Evolutionary conservation across 2,797 vertebrate genomes (phyloP).

Genomic region (Phoxinus dragarum): DNA sequence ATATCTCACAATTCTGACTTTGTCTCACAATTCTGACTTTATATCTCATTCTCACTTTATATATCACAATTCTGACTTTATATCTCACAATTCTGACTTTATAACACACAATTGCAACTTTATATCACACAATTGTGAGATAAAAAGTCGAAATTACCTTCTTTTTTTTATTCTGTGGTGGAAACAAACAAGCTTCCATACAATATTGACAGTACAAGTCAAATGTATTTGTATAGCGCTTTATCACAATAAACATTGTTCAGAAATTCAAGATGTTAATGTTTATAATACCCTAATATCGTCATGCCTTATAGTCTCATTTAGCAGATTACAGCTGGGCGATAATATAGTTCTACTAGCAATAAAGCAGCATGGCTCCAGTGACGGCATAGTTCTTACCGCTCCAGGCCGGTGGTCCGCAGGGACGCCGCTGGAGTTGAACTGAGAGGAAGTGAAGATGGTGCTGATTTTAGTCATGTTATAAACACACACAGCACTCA

Average conservation of each 20-base stretch:
- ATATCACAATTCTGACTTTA: no score
- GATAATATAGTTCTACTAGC: background rate
- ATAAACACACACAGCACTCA: conserved; percentile 78
- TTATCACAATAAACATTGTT: background rate
- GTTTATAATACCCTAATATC: background rate
- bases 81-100: no score
- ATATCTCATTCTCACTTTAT: no score
- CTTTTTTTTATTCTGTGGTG: no score
- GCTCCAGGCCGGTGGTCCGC: background rate
- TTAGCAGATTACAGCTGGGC: no score
- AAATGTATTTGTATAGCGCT: background rate
- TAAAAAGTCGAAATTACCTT: no score
- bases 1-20: no score
- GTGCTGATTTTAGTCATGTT: conserved; percentile 62
- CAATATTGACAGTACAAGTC: background rate
- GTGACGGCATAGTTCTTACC: conserved; percentile 56
- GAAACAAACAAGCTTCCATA: no score
- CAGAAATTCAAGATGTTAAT: no score
- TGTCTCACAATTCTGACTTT: no score
- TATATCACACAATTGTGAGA: no score
- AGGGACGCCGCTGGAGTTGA: conserved; percentile 29
- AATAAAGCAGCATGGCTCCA: background rate
- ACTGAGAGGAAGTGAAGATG: conserved; percentile 58
- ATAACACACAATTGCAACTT: no score
- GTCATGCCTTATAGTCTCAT: background rate